Evolutionary conservation across 2,797 vertebrate species (phyloP).

Genomic region (Oceanodroma leucorhoa): DNA sequence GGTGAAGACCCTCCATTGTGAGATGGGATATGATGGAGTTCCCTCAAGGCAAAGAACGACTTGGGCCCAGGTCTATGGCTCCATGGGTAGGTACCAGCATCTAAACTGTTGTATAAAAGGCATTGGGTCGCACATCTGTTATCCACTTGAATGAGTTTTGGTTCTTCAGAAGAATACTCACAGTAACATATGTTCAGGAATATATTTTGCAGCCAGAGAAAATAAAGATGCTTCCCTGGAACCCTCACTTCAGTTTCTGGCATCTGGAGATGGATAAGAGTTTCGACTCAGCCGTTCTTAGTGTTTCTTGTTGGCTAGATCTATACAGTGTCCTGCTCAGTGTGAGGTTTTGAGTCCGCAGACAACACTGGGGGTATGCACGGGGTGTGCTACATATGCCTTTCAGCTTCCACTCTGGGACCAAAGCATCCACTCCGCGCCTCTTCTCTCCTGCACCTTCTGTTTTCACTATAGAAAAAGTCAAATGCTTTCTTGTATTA

Average conservation of each 20-base stretch:
- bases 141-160: neutral
- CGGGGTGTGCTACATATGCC: accelerated
- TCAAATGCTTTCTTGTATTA: neutral
- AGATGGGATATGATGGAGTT: neutral
- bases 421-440: neutral
- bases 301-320: neutral
- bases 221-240: neutral
- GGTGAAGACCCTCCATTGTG: neutral
- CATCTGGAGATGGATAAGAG: neutral
- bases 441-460: neutral
- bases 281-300: neutral
- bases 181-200: neutral
- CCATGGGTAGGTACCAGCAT: neutral
- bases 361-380: accelerated
- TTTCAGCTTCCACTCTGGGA: neutral
- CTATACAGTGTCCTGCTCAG: neutral
- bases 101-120: neutral
- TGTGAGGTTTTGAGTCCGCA: neutral
- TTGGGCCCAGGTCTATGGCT: neutral
- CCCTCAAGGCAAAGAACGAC: neutral
- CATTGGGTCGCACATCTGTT: neutral
- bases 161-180: neutral
- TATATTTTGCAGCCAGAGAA: neutral
- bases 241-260: neutral
- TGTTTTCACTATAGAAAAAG: neutral